Evolutionary conservation across 2,888 invertebrate genomes (phyloP), one percentile per base, ranked within the genome.

Genomic region (Spilarctia lutea): DNA sequence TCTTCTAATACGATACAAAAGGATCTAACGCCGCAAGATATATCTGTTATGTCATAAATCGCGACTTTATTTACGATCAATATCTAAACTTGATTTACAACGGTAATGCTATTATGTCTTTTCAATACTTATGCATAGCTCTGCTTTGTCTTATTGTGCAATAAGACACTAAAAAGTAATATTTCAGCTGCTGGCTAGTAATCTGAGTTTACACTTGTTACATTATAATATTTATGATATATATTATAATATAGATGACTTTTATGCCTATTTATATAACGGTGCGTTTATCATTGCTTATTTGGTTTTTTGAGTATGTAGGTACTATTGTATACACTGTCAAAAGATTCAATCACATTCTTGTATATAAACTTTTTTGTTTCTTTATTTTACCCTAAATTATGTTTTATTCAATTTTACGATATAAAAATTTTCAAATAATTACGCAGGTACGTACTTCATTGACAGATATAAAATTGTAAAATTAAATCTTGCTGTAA

Each of bases 11-110:
- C 73, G 74, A 83, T 83, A 84, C 81, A 81, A 79, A 71, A 82
- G 81, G 79, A 76, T 84, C 83, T 87, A 86, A 86, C 87, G 86
- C 87, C 82, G 83, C 81, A 75, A 88, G 87, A 91, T 92, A 91
- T 91, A 90, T 90, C 86, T 88, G 88, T 92, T 91, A 91, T 91
- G 92, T 92, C 91, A 93, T 94, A 94, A 92, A 94, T 93, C 87
- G 89, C 89, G 83, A 88, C 86, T 89, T 91, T 94, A 93, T 94
- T 94, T 92, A 94, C 90, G 91, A 92, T 91, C 92, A 91, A 92
- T 94, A 93, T 93, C 92, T 89, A 84, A 80, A 76, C 75, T 87
- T 91, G 94, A 94, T 94, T 94, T 93, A 94, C 89, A 85, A 83
- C 85, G 90, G 91, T 92, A 92, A 90, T 86, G 89, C 91, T 92